A percentile compares a stretch with the other conserved stretches of the same genome.
Evolutionary conservation across 2,113 vertebrate genomes (phyloP).

Genomic region (Laterallus jamaicensis): DNA sequence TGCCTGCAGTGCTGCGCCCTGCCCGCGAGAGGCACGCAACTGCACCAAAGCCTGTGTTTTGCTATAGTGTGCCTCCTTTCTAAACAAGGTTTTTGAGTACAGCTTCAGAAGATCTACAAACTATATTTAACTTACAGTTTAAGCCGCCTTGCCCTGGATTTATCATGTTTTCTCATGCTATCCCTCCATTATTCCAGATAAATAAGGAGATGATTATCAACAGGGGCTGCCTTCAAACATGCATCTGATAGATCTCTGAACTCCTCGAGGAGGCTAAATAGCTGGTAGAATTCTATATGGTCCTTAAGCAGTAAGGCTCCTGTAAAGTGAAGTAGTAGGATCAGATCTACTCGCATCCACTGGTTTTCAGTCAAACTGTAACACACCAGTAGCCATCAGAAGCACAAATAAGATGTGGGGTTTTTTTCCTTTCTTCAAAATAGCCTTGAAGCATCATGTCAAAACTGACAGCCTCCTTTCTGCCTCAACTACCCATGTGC

Average conservation of each 20-base stretch:
- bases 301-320: background rate
- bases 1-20: background rate
- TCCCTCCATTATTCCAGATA: background rate
- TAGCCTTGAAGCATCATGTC: background rate
- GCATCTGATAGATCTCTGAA: background rate
- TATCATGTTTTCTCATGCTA: background rate
- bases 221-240: background rate
- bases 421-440: background rate
- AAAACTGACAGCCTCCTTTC: background rate
- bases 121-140: background rate
- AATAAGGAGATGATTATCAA: background rate
- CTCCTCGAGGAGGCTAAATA: background rate
- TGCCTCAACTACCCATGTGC: background rate
- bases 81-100: background rate
- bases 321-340: background rate
- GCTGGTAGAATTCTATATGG: background rate
- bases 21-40: accelerated
- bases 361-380: background rate
- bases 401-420: background rate
- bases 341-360: background rate
- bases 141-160: background rate
- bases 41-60: background rate
- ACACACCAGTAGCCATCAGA: background rate
- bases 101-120: background rate
- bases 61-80: background rate